Base-by-base conservation (phyloP, 2,888 invertebrate genomes). In the Kuschelorhynchus macadamiae region DNA sequence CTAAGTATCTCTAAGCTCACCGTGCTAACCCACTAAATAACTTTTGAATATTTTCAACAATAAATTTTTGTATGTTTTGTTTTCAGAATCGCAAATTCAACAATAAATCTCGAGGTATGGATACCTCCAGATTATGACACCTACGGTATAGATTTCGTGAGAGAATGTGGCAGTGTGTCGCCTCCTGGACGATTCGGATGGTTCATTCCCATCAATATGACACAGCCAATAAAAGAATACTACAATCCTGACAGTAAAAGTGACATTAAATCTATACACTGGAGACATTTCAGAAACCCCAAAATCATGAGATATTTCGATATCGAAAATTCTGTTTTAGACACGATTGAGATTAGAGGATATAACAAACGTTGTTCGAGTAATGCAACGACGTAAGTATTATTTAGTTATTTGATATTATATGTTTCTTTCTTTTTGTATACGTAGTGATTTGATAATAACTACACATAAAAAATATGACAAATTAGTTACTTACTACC, bases 81-180 rank as follows among this genome's bases (percentile, higher is more conserved):
- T 65, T 65, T 17, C 74, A 86, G 86, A 59, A 74, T 82, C 57
- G 86, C 86, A 8, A 78, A 80, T 18, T 80, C 86, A 0, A 86
- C 87, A 83, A 85, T 93, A 14, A 92, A 93, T 80, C 81, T 92
- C 76, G 92, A 91, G 79, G 89, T 91, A 0, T 92, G 91, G 90
- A 84, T 90, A 66, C 86, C 89, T 17, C 87, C 91, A 0, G 88
- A 89, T 42, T 85, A 86, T 56, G 89, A 89, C 76, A 83, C 85
- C 21, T 82, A 83, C 56, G 84, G 85, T 75, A 79, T 81, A n/a
- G 72, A 85, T 74, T 81, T 81, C 67, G 84, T 83, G 21, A 85
- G 82, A 50, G 87, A 87, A 72, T 85, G 86, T 47, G 90, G 90
- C 0, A 82, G 82, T 7, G 78, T 87, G 0, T 83, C 84, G 0